phyloP scores from a whole-genome alignment of 1,140 invertebrate genomes.

The Achatina immaculata region DNA sequence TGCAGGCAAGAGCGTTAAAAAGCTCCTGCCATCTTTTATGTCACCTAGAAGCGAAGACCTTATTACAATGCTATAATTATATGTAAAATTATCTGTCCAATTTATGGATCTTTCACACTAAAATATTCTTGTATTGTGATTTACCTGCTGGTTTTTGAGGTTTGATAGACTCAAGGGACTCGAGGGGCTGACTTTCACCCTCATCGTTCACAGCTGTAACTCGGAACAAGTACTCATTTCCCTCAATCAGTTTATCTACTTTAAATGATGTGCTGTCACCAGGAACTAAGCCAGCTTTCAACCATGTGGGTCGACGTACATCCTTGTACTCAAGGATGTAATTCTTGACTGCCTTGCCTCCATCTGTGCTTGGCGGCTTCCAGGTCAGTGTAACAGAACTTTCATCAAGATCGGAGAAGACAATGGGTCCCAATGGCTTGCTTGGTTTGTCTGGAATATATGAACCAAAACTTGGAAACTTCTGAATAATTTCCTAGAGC shows the following conservation, averaged over 20 bases:
- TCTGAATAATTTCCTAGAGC: no score
- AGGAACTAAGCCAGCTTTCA: slow-evolving; percentile 75
- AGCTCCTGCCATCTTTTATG: no score
- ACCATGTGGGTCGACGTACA: slow-evolving; percentile 90
- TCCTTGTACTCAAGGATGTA: slow-evolving; percentile 96
- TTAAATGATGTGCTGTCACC: slow-evolving; percentile 65
- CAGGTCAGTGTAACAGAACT: slow-evolving; percentile 93
- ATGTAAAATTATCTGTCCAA: no score
- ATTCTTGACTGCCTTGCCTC: slow-evolving; percentile 94
- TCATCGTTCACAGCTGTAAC: slow-evolving; percentile 96
- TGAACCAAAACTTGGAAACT: background rate
- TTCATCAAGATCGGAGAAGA: slow-evolving; percentile 91
- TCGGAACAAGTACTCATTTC: slow-evolving; percentile 95
- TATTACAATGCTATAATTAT: no score
- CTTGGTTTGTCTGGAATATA: slow-evolving; percentile 83
- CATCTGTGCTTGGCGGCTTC: slow-evolving; percentile 89
- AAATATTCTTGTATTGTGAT: slow-evolving; percentile 34
- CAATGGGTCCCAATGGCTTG: slow-evolving; percentile 84
- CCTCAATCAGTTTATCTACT: slow-evolving; percentile 89
- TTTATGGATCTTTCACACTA: no score
- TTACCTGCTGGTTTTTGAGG: slow-evolving; percentile 79
- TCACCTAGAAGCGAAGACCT: no score
- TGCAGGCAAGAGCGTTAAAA: no score
- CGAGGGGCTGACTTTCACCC: slow-evolving; percentile 89
- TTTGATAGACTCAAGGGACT: slow-evolving; percentile 76